Base-by-base conservation (phyloP, 2,797 vertebrate species). In the Glossophaga mutica region DNA sequence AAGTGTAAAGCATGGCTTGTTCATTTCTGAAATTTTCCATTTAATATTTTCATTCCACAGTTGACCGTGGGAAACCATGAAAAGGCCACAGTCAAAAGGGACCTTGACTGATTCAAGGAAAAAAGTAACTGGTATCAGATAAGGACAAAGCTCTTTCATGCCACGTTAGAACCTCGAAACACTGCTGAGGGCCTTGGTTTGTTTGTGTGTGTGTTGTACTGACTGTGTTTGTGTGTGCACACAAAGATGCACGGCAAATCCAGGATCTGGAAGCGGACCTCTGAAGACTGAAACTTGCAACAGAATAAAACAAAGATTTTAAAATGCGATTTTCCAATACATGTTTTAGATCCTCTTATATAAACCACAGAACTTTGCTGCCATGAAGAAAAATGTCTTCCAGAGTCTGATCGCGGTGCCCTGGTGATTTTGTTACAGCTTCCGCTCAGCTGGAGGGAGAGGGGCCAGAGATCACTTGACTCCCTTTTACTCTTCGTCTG, bases 291-390 rank as follows among this genome's bases (percentile, higher is more conserved):
- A 52, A 73, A 44, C 12, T 39, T 90, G 21, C n/a, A 77, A 83
- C 42, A 70, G 11, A 52, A 65, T 78, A 87, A 67, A 92, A 62
- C n/a, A 3, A 74, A 86, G 73, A 48, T 9, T 52, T 79, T 87
- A 84, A 84, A 93, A 42, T 67, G 67, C 57, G 78, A 89, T 76
- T 96, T 87, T 48, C 32, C 18, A 55, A 91, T 14, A 48, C 14
- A 22, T 48, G 10, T 84, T 84, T 89, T 82, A 91, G 93, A 68
- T 79, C 32, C 44, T 91, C 24, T 81, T 77, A 52, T 78, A 87
- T 19, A 94, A 10, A 59, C 65, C 91, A 95, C 32, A 93, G 55
- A 77, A 4, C 50, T 59, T 52, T 59, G 78, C 19, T 87, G 71
- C 39, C 29, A 46, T 46, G 32, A 91, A 91, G n/a, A 77, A 62